These are phyloP conservation scores for Manis pentadactyla DNA, from an alignment of 2,797 vertebrate species.

Conservation along the genomic window DNA sequence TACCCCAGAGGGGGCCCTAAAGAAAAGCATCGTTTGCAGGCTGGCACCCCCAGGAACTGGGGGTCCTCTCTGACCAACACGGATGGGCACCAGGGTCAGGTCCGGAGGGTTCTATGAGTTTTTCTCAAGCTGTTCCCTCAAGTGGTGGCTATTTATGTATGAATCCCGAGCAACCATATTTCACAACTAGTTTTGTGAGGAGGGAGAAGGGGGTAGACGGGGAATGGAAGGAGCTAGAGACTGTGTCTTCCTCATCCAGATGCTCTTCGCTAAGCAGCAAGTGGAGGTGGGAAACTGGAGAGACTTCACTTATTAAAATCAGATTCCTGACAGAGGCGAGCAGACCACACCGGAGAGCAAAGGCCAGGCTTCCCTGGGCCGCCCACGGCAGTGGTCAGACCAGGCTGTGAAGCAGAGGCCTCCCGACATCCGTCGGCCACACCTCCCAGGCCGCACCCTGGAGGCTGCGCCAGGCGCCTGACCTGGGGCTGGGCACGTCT, in stretches of 20 bases:
- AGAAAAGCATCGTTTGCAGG: not conserved
- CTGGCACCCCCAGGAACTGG: not conserved
- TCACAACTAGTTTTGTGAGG: not conserved
- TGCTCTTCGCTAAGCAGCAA: not conserved
- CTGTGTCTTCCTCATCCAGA: not conserved
- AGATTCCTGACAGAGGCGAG: not conserved
- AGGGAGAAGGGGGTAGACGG: not conserved
- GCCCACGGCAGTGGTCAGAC: not conserved
- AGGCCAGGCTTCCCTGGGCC: accelerated
- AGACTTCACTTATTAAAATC: not conserved
- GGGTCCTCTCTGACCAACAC: not conserved
- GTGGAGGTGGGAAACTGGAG: not conserved
- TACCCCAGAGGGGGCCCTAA: not conserved
- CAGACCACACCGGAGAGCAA: not conserved
- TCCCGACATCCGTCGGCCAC: accelerated
- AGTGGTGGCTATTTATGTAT: accelerated
- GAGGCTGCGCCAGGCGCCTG: not conserved
- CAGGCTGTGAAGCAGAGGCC: accelerated
- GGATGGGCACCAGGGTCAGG: not conserved
- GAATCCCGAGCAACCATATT: accelerated
- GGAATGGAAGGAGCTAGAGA: not conserved
- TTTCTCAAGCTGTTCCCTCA: not conserved
- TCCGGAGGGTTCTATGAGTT: not conserved
- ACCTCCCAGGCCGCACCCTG: not conserved
- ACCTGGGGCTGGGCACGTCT: not conserved